Evolutionary conservation across 2,888 invertebrate genomes (phyloP), one percentile per base, ranked within the genome.

Genomic region (Calameuta pallipes): DNA sequence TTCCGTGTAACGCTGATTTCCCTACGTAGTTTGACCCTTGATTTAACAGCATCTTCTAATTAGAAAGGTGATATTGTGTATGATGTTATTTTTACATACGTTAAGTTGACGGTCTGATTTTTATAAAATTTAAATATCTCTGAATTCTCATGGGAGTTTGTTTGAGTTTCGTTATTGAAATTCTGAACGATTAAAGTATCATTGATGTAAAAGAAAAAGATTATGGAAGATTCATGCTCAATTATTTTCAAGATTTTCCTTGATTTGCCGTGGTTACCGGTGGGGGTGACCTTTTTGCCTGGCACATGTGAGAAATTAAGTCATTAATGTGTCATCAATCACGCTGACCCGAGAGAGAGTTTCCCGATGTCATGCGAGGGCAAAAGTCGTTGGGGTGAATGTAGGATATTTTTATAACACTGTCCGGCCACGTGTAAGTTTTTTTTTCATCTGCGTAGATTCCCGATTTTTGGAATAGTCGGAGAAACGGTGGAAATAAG

Each of bases 281-380:
- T 37, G 11, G 1, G 3, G 3, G n/a, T 11, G 15, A 77, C 37
- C 69, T 70, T 41, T 75, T 71, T 70, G 12, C 69, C 37, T 37
- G n/a, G 68, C 35, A 76, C 68, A 68, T 41, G 76, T 74, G 79
- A 79, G 69, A 77, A 79, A 79, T 79, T 79, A 76, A 77, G 76
- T 77, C 79, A 74, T 76, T 76, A 76, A 76, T 73, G 76, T 33
- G 23, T 41, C 79, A 76, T 79, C 79, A 79, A 79, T 79, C 79
- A 79, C 74, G 23, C 56, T 56, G 15, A 56, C 56, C 56, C 56
- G 23, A 23, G 56, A 23, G 41, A 41, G 23, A 23, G 23, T 56
- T 56, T 23, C 9, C 9, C 9, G 56, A 6, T 6, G 56, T 56
- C 56, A 23, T 56, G 56, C 9, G 23, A 34, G 37, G 74, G 74